Conservation (phyloP, 2,797 vertebrate species). For the Cuculus canorus region DNA sequence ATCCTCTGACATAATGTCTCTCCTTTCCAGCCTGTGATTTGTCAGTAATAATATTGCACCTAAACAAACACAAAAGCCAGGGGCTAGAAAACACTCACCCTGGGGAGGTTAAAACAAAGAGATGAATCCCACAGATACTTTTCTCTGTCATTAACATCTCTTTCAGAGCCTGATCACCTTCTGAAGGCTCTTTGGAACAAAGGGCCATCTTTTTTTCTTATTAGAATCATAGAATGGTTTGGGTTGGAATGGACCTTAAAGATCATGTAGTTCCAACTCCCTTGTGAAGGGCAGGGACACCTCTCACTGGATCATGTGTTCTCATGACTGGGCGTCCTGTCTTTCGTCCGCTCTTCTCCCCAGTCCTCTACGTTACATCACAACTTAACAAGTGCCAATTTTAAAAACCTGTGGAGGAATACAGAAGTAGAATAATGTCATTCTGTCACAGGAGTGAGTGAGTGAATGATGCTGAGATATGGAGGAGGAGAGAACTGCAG, state of each 20-base stretch:
- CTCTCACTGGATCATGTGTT: too few relatives aligned
- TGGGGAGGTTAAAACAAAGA: neutral
- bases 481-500: too few relatives aligned
- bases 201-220: neutral
- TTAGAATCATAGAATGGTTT: too few relatives aligned
- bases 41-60: neutral
- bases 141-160: neutral
- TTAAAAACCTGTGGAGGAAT: neutral
- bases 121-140: neutral
- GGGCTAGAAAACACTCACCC: neutral
- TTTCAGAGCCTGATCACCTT: neutral
- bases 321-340: neutral
- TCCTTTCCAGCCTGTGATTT: neutral
- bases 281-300: too few relatives aligned
- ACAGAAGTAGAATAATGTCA: too few relatives aligned
- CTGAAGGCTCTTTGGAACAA: neutral
- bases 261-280: too few relatives aligned
- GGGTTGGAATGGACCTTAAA: too few relatives aligned
- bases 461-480: fast-evolving
- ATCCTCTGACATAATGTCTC: neutral
- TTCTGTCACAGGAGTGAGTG: neutral
- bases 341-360: neutral
- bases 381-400: neutral
- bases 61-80: neutral
- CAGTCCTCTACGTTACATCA: neutral